Conservation (phyloP, 2,797 vertebrate species). For the Onychomys torridus region DNA sequence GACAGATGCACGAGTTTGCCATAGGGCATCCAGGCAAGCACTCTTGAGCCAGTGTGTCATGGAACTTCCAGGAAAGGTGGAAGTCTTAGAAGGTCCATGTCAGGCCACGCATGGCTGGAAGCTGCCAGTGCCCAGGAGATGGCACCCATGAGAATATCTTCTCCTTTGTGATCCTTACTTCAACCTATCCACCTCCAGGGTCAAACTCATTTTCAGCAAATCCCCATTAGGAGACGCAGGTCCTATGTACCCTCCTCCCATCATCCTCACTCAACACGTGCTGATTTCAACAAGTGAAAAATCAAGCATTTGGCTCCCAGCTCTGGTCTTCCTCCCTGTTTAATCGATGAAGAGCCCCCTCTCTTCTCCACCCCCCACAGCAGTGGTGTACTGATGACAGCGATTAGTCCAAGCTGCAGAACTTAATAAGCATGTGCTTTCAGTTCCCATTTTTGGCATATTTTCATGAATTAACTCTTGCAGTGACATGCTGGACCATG, state of each 20-base stretch:
- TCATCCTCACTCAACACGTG: slow-evolving; percentile 56
- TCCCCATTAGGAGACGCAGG: slow-evolving; percentile 49
- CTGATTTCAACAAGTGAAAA: slow-evolving; percentile 65
- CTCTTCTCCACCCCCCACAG: background rate
- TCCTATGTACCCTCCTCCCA: background rate
- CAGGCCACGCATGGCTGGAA: slow-evolving; percentile 58
- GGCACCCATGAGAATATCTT: slow-evolving; percentile 39
- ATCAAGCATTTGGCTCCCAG: background rate
- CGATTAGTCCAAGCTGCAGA: slow-evolving; percentile 59
- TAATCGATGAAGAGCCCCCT: slow-evolving; percentile 52
- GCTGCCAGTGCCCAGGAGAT: slow-evolving; percentile 45
- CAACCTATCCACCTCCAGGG: background rate
- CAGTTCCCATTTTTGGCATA: slow-evolving; percentile 82
- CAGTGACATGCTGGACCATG: rapidly evolving
- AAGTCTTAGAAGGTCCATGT: slow-evolving; percentile 56
- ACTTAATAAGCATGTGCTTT: slow-evolving; percentile 81
- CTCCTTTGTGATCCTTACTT: background rate
- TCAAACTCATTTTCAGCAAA: slow-evolving; percentile 55
- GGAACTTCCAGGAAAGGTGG: slow-evolving; percentile 60
- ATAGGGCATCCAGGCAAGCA: background rate
- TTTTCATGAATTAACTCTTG: slow-evolving; percentile 85
- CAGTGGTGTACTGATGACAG: slow-evolving; percentile 58
- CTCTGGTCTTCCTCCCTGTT: background rate
- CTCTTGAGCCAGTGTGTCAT: background rate
- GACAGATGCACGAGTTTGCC: background rate